Percentiles rank a stretch among this genome's conserved stretches.
Evolutionary conservation across 2,888 invertebrate species (phyloP).

Genomic region (Autographa pulchrina): DNA sequence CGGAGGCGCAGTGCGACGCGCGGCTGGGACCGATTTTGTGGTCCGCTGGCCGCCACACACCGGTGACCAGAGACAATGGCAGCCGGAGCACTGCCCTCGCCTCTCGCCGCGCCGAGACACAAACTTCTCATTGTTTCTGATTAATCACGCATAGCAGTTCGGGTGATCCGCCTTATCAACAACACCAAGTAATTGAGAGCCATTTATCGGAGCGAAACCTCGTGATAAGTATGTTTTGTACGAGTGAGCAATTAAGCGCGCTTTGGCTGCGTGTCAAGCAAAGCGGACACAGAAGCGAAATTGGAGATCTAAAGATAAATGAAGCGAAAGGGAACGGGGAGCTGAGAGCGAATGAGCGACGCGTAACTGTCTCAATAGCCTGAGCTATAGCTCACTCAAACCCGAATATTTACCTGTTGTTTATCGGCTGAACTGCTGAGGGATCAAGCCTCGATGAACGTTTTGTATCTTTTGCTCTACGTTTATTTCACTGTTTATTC

Average conservation of each 20-base stretch:
- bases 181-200: constrained; percentile 55
- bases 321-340: constrained; percentile 30
- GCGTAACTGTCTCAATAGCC: constrained; percentile 37
- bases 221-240: constrained; percentile 53
- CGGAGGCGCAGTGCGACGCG: constrained; percentile 62
- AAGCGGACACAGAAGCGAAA: constrained; percentile 40
- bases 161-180: constrained; percentile 61
- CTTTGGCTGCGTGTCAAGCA: constrained; percentile 40
- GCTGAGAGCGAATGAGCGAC: constrained; percentile 33
- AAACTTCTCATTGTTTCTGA: constrained; percentile 78
- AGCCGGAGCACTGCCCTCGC: constrained; percentile 79
- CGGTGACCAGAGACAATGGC: constrained; percentile 84
- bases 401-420: constrained; percentile 59
- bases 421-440: constrained; percentile 43
- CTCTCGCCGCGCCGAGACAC: constrained; percentile 69
- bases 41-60: constrained; percentile 84
- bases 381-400: constrained; percentile 49
- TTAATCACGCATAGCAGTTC: constrained; percentile 75
- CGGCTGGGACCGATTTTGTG: constrained; percentile 85
- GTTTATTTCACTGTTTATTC: constrained; percentile 54
- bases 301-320: constrained; percentile 55
- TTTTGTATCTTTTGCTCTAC: constrained; percentile 52
- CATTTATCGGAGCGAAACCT: constrained; percentile 56
- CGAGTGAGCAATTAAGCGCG: constrained; percentile 44
- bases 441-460: constrained; percentile 52